Evolutionary conservation across 2,113 vertebrate species (phyloP).

Genomic region (Zosterops borbonicus): DNA sequence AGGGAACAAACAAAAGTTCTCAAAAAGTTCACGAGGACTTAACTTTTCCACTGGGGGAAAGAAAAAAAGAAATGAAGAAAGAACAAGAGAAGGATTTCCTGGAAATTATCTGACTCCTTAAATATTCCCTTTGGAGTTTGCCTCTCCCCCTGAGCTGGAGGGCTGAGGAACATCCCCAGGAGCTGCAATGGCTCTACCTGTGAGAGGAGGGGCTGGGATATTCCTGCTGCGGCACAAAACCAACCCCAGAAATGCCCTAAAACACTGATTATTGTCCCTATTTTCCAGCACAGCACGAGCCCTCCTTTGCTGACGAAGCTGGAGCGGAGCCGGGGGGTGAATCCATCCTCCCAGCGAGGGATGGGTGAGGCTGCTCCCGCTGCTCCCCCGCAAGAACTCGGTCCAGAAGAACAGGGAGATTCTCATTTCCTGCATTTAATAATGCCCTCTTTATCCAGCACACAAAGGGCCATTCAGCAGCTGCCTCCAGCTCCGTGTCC

Average conservation of each 20-base stretch:
- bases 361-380: not conserved
- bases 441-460: not conserved
- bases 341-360: accelerated
- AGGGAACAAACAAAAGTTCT: not conserved
- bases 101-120: not conserved
- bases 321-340: not conserved
- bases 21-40: not conserved
- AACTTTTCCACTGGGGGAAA: not conserved
- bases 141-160: not conserved
- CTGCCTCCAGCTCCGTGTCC: accelerated
- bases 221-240: accelerated
- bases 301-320: accelerated
- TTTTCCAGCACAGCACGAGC: not conserved
- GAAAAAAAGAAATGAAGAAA: accelerated
- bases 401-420: too few species aligned
- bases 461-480: conserved; percentile 20
- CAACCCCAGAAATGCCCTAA: not conserved
- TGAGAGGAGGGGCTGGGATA: not conserved
- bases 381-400: not conserved
- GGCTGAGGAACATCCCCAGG: not conserved
- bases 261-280: accelerated
- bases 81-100: not conserved
- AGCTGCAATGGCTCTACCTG: not conserved
- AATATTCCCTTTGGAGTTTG: not conserved
- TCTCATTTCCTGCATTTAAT: not conserved